Evolutionary conservation across 2,888 invertebrate species (phyloP).

Genomic region (Brachylomia viminalis): DNA sequence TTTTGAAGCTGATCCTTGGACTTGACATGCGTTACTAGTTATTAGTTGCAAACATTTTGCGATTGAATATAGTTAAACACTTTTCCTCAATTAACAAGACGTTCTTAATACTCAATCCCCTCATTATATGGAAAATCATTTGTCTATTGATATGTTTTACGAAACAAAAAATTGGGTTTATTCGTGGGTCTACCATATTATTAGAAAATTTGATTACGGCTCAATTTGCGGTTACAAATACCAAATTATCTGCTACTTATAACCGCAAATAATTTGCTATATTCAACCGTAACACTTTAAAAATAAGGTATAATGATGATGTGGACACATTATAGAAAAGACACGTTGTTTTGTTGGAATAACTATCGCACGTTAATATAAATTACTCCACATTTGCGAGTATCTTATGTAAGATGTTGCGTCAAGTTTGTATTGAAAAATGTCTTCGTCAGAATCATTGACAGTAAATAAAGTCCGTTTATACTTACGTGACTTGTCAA

Average conservation of each 20-base stretch:
- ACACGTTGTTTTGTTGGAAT: conserved; percentile 51
- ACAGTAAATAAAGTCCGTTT: conserved; percentile 9
- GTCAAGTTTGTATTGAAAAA: conserved; percentile 45
- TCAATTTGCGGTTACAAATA: conserved; percentile 51
- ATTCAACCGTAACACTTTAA: conserved; percentile 31
- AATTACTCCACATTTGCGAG: conserved; percentile 55
- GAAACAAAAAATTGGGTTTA: conserved; percentile 38
- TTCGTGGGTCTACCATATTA: conserved; percentile 35
- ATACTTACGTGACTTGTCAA: conserved; percentile 51
- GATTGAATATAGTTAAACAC: conserved; percentile 5
- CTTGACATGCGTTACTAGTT: too few relatives aligned
- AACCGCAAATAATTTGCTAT: conserved; percentile 20
- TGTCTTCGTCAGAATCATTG: conserved; percentile 30
- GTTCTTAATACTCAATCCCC: conserved; percentile 3
- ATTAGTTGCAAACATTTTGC: too few relatives aligned
- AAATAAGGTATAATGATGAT: conserved; percentile 29
- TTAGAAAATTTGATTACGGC: conserved; percentile 56
- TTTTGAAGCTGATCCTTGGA: too few relatives aligned
- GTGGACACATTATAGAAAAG: conserved; percentile 21
- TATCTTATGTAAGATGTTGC: conserved; percentile 56
- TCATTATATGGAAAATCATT: conserved; percentile 43
- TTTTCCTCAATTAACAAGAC: conserved; percentile 23
- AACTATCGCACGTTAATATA: conserved; percentile 49
- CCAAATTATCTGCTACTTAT: conserved; percentile 23
- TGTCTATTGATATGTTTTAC: conserved; percentile 22